A percentile compares a stretch with the other conserved stretches of the same genome.
These are phyloP conservation scores for Aythya baeri DNA, from an alignment of 2,113 vertebrate species.

Conservation along the genomic window DNA sequence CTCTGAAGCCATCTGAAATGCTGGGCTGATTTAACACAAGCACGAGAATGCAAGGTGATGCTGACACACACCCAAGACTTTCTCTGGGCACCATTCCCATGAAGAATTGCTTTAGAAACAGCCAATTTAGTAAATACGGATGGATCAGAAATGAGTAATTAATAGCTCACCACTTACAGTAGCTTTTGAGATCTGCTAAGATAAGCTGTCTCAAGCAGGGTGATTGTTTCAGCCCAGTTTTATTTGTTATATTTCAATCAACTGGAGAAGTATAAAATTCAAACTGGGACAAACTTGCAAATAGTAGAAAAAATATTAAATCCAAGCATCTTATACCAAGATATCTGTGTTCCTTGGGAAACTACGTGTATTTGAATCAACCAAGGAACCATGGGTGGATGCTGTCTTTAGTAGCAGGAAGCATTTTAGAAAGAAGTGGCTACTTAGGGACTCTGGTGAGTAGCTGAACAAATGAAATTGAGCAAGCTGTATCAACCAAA, in stretches of 20 bases:
- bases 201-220: neutral
- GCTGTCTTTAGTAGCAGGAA: neutral
- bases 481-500: neutral
- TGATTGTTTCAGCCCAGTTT: neutral
- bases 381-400: neutral
- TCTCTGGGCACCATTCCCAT: neutral
- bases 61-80: neutral
- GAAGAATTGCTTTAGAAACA: neutral
- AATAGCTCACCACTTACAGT: neutral
- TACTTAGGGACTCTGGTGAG: neutral
- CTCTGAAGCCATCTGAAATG: neutral
- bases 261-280: neutral
- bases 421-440: neutral
- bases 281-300: neutral
- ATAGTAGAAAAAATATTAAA: neutral
- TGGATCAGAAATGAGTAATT: neutral
- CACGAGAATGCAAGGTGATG: neutral
- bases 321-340: neutral
- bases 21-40: neutral
- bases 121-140: neutral
- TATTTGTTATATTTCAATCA: neutral
- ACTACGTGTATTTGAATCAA: neutral
- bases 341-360: neutral
- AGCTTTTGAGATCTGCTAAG: neutral
- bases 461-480: neutral